Evolutionary conservation across 2,113 vertebrate genomes (phyloP), one percentile per base, ranked within the genome.

Genomic region (Mastomys coucha): DNA sequence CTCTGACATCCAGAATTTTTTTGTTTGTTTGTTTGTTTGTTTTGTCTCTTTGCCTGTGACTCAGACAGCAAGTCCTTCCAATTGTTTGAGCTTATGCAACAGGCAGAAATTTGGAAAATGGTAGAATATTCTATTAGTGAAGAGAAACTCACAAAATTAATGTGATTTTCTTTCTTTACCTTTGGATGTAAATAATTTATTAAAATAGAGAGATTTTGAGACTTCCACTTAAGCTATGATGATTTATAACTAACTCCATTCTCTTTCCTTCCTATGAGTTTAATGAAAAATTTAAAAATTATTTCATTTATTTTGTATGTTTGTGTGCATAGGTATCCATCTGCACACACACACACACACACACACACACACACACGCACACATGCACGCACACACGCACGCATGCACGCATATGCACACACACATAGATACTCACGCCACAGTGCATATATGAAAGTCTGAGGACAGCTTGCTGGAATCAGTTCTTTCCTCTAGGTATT

Each of bases 1-100:
- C 90, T 97, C 95, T 92, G 92, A 96, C 98, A 94, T 91, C 77
- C 82, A 95, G 91, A 65, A 96, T 94, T 95, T 94, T 73, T 95
- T 95, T 93, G 84, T 96, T 93, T 97, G 91, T 94, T 77, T 95
- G 4, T 51, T 51, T 51, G 7, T 56, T 95, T 92, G 91, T 96
- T 93, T 97, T 92, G 95, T 97, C 88, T 96, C 92, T 91, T 91
- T 86, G 88, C 85, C 80, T 92, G 67, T 89, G 93, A 95, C 92
- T 97, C 95, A 96, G 95, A 96, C 82, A 94, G 49, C 58, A 91
- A 96, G 28, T 45, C n/a, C 56, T 67, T 85, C 72, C 94, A 92
- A 89, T 88, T 96, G 94, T 88, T 60, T 86, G 88, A 96, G 63
- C 89, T 97, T 96, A 96, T 70, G 91, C 87, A 97, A 97, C 19